A percentile compares a stretch with the other conserved stretches of the same genome.
Conservation (phyloP, 2,113 vertebrate species). For the Grallaria varia region DNA sequence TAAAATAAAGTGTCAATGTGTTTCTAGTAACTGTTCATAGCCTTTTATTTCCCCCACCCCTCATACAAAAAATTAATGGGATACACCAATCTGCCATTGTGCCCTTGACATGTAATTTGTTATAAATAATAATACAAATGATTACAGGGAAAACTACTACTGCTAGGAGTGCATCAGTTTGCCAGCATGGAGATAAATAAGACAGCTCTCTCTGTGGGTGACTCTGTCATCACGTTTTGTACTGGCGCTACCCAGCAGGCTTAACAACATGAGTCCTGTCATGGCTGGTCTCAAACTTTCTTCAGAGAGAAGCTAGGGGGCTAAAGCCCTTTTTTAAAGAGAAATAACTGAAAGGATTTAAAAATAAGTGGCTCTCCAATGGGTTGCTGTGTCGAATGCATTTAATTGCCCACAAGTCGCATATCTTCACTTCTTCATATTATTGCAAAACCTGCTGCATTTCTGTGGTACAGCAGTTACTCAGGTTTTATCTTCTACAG, state of each 20-base stretch:
- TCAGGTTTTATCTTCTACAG: slow-evolving; percentile 57
- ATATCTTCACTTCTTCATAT: background rate
- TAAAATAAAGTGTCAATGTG: slow-evolving; percentile 45
- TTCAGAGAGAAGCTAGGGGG: slow-evolving; percentile 25
- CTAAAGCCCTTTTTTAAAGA: slow-evolving; percentile 2
- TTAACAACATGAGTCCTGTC: slow-evolving; percentile 23
- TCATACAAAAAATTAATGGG: slow-evolving; percentile 51
- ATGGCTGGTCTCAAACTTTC: slow-evolving; percentile 36
- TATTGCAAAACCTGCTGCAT: slow-evolving; percentile 50
- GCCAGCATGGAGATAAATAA: slow-evolving; percentile 51
- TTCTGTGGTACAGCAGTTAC: slow-evolving; percentile 31
- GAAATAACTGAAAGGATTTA: slow-evolving; percentile 15
- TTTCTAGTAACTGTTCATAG: slow-evolving; percentile 13
- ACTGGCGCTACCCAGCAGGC: background rate
- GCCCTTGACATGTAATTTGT: slow-evolving; percentile 60
- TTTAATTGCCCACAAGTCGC: slow-evolving; percentile 45
- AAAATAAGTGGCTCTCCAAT: slow-evolving; percentile 3
- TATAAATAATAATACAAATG: slow-evolving; percentile 69
- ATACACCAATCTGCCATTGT: slow-evolving; percentile 30
- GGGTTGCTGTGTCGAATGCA: background rate
- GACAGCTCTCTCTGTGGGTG: slow-evolving; percentile 53
- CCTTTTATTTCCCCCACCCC: slow-evolving; percentile 13
- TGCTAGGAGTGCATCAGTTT: slow-evolving; percentile 55
- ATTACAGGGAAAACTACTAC: slow-evolving; percentile 34
- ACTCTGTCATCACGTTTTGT: slow-evolving; percentile 40